Percentiles rank a stretch among this genome's conserved stretches.
Conservation (phyloP, 2,797 vertebrate genomes). For the Amblyopsis hoosieri region DNA sequence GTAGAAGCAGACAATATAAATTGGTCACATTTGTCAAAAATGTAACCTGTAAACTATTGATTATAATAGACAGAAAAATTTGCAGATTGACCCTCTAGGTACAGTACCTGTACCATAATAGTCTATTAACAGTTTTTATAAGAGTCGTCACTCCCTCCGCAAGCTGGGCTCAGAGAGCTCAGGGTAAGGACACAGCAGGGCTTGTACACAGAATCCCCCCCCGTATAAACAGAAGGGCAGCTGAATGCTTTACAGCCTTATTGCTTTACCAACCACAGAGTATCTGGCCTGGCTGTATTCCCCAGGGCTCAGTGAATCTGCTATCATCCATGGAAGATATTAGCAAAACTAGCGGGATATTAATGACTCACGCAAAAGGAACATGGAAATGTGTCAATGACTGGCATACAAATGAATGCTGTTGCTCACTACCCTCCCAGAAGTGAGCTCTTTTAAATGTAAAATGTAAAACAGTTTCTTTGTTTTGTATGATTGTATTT, state of each 20-base stretch:
- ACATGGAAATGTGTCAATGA: slow-evolving; percentile 30
- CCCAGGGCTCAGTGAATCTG: slow-evolving; percentile 15
- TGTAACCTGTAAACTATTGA: too few species aligned
- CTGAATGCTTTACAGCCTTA: slow-evolving; percentile 28
- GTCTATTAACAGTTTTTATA: slow-evolving; percentile 12
- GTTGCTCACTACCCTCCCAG: neutral
- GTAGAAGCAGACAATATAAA: too few species aligned
- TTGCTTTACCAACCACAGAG: slow-evolving; percentile 37
- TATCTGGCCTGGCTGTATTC: slow-evolving; percentile 13
- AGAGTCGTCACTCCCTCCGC: slow-evolving; percentile 21
- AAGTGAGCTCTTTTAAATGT: too few species aligned
- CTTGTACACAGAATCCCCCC: slow-evolving; percentile 9
- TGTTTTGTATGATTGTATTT: neutral
- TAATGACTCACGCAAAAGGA: slow-evolving; percentile 38
- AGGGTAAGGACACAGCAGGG: slow-evolving; percentile 17
- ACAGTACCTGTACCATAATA: slow-evolving; percentile 14
- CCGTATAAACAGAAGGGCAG: slow-evolving; percentile 32
- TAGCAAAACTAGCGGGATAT: slow-evolving; percentile 41
- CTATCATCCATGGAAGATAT: slow-evolving; percentile 32
- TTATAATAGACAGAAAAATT: too few species aligned
- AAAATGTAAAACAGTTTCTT: neutral
- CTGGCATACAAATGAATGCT: slow-evolving; percentile 2
- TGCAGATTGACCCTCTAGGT: neutral
- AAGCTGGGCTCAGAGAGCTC: slow-evolving; percentile 14
- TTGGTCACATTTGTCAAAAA: too few species aligned